Conservation (phyloP, 2,888 invertebrate species). For the Cerastis leucographa region DNA sequence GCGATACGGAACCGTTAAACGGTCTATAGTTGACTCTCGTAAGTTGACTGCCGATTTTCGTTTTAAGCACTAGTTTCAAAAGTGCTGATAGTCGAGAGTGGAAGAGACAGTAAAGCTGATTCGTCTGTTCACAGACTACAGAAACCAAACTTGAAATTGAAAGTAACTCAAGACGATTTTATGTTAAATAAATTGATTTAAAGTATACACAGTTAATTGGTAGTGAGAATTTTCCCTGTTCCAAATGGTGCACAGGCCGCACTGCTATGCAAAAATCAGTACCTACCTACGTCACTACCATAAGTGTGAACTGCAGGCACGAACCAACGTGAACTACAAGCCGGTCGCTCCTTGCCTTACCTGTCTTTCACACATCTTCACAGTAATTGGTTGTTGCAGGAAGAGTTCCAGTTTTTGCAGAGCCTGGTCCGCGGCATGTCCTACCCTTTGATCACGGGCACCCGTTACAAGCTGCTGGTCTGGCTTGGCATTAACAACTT, state of each 20-base stretch:
- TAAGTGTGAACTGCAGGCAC: not conserved
- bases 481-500: conserved; percentile 84
- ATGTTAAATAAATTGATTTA: not conserved
- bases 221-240: not conserved
- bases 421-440: conserved; percentile 79
- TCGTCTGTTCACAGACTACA: not conserved
- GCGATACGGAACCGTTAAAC: conserved; percentile 1
- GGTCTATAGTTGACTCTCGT: not conserved
- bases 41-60: conserved; percentile 26
- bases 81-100: not conserved
- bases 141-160: not conserved
- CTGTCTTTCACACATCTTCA: not conserved
- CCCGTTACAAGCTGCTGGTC: conserved; percentile 74
- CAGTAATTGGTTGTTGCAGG: conserved; percentile 70
- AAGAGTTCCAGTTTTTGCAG: conserved; percentile 80
- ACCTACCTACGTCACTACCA: too few relatives aligned
- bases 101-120: not conserved
- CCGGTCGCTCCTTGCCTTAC: not conserved
- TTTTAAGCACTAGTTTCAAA: not conserved
- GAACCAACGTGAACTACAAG: not conserved
- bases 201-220: not conserved
- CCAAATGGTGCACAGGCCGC: not conserved
- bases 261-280: not conserved
- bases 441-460: conserved; percentile 72
- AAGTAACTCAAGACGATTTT: not conserved